A percentile compares a stretch with the other conserved stretches of the same genome.
These are phyloP conservation scores for Aurelia sp. DNA, from an alignment of 30 jellyfish, hydroid and myxozoan genomes.

Conservation along the genomic window DNA sequence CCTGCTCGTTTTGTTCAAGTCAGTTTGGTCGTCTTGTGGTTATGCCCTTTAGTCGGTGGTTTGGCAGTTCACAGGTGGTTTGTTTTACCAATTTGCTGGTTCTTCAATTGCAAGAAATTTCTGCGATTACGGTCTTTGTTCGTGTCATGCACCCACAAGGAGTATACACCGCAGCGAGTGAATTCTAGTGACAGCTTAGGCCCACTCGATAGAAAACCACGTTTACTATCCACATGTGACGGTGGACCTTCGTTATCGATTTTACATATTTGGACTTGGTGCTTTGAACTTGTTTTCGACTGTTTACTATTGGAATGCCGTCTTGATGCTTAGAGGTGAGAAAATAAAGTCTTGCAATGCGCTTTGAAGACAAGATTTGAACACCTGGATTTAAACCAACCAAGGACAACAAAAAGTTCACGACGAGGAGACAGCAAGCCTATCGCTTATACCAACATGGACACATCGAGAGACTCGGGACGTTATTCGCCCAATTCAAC, in stretches of 20 bases:
- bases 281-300: too few species aligned
- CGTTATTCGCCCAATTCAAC: conserved; percentile 68
- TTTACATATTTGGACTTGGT: too few species aligned
- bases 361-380: conserved; percentile 20
- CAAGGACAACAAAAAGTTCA: too few species aligned
- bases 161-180: conserved; percentile 29
- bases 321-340: too few species aligned
- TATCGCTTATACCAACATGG: conserved; percentile 26
- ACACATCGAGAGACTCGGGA: conserved; percentile 75
- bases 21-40: conserved; percentile 56
- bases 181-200: conserved; percentile 21
- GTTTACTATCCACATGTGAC: conserved; percentile 15
- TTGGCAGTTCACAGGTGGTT: conserved; percentile 70
- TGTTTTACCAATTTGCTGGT: conserved; percentile 68
- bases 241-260: too few species aligned
- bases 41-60: conserved; percentile 81
- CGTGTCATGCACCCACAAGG: conserved; percentile 72
- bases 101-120: conserved; percentile 55
- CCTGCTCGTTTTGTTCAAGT: conserved; percentile 8
- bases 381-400: too few species aligned
- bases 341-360: conserved; percentile 33
- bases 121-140: conserved; percentile 70
- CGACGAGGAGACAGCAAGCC: too few species aligned
- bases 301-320: too few species aligned
- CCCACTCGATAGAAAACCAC: neutral